Percentiles rank a stretch among this genome's conserved stretches.
Conservation (phyloP, 2,888 invertebrate species). For the Sialis fuliginosa region DNA sequence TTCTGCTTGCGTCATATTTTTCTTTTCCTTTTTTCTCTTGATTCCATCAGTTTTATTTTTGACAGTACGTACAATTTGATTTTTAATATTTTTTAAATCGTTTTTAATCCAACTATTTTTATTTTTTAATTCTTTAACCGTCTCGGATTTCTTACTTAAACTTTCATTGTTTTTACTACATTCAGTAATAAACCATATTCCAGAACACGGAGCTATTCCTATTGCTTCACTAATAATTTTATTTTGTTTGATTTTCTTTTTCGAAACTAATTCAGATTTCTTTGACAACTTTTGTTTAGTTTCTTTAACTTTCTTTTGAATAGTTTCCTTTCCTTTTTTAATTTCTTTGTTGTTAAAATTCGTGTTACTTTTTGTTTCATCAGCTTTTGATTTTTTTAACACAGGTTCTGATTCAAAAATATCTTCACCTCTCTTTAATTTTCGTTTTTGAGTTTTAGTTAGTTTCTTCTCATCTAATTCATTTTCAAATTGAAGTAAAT, state of each 20-base stretch:
- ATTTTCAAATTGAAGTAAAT: conserved; percentile 21
- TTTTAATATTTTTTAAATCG: too few species aligned
- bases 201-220: not conserved
- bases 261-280: conserved; percentile 5
- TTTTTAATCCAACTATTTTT: too few species aligned
- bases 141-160: conserved; percentile 5
- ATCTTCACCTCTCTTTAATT: conserved; percentile 15
- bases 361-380: conserved; percentile 9
- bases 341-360: conserved; percentile 15
- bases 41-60: not conserved
- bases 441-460: conserved; percentile 9
- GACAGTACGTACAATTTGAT: too few species aligned
- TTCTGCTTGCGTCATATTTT: conserved; percentile 3
- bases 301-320: conserved; percentile 20
- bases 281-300: conserved; percentile 13
- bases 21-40: conserved; percentile 5
- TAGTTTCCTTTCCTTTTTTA: conserved; percentile 4
- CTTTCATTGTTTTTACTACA: conserved; percentile 1
- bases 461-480: conserved; percentile 13
- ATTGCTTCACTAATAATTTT: not conserved
- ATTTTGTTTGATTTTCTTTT: conserved; percentile 7
- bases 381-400: conserved; percentile 7
- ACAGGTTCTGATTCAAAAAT: conserved; percentile 8
- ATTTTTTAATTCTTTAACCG: too few species aligned
- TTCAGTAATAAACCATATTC: not conserved